Conservation (phyloP, 2,888 invertebrate genomes). For the Scaptomyza reducta region DNA sequence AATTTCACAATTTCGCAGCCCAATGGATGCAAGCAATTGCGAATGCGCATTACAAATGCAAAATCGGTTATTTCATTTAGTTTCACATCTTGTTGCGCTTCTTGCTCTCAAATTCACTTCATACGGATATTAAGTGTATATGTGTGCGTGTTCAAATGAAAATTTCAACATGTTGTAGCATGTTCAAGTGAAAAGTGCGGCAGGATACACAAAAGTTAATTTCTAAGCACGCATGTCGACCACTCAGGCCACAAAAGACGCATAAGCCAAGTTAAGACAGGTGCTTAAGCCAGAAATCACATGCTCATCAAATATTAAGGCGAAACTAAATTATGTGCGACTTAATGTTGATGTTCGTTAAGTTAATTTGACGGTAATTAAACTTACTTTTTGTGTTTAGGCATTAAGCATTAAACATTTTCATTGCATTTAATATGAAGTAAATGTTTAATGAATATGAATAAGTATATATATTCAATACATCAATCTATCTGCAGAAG, state of each 20-base stretch:
- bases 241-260: not conserved
- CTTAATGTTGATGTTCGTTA: not conserved
- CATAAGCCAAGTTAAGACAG: slow-evolving; percentile 14
- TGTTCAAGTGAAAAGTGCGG: not conserved
- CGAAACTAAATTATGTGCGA: not conserved
- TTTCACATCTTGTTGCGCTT: slow-evolving; percentile 5
- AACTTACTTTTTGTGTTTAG: too few species aligned
- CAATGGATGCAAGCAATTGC: slow-evolving; percentile 7
- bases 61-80: slow-evolving; percentile 23
- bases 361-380: too few species aligned
- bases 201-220: not conserved
- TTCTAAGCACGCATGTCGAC: not conserved
- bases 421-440: too few species aligned
- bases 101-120: not conserved
- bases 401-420: too few species aligned
- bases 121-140: not conserved
- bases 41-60: slow-evolving; percentile 23
- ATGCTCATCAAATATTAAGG: not conserved
- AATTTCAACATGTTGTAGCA: slow-evolving; percentile 26
- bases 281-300: not conserved
- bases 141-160: slow-evolving; percentile 5
- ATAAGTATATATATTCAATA: too few species aligned
- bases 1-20: slow-evolving; percentile 21
- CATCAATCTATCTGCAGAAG: too few species aligned
- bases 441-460: too few species aligned